A percentile compares a stretch with the other conserved stretches of the same genome.
Evolutionary conservation across 2,113 vertebrate species (phyloP).

Genomic region (Pseudolaguvia tuberculata): DNA sequence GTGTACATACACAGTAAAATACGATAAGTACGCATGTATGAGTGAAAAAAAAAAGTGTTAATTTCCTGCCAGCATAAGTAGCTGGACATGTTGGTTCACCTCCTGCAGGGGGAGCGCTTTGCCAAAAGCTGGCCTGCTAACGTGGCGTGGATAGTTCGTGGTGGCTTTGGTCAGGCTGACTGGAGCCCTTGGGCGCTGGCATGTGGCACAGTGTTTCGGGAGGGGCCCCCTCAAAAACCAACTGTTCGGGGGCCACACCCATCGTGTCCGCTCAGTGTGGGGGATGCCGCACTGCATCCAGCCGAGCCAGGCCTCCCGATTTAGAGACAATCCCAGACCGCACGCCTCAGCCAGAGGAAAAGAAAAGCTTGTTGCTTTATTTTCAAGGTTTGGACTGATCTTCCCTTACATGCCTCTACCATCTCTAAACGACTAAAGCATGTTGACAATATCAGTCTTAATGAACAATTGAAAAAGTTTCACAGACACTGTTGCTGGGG

Average conservation of each 20-base stretch:
- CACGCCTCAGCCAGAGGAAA: constrained; percentile 64
- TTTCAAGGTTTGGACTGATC: constrained; percentile 56
- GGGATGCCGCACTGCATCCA: constrained; percentile 66
- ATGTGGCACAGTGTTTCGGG: constrained; percentile 71
- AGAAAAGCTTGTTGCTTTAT: constrained; percentile 69
- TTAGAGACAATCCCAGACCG: constrained; percentile 72
- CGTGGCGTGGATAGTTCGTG: constrained; percentile 73
- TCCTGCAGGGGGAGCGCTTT: constrained; percentile 41
- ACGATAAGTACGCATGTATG: not conserved
- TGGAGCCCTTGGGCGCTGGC: constrained; percentile 82
- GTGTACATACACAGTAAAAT: not conserved
- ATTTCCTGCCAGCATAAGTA: not conserved
- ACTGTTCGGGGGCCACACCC: constrained; percentile 76
- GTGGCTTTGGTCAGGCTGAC: constrained; percentile 81
- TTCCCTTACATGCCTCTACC: not conserved
- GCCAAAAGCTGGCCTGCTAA: constrained; percentile 54
- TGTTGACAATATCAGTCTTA: not conserved
- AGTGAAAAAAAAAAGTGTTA: constrained; percentile 19
- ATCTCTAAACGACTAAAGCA: not conserved
- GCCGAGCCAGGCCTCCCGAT: constrained; percentile 70
- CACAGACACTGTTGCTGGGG: not conserved
- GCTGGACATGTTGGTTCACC: not conserved
- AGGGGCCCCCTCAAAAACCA: constrained; percentile 80
- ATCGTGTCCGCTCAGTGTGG: constrained; percentile 70
- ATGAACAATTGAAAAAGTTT: not conserved